A percentile compares a stretch with the other conserved stretches of the same genome.
Conservation (phyloP, 2,888 invertebrate species). For the Homarus gammarus region DNA sequence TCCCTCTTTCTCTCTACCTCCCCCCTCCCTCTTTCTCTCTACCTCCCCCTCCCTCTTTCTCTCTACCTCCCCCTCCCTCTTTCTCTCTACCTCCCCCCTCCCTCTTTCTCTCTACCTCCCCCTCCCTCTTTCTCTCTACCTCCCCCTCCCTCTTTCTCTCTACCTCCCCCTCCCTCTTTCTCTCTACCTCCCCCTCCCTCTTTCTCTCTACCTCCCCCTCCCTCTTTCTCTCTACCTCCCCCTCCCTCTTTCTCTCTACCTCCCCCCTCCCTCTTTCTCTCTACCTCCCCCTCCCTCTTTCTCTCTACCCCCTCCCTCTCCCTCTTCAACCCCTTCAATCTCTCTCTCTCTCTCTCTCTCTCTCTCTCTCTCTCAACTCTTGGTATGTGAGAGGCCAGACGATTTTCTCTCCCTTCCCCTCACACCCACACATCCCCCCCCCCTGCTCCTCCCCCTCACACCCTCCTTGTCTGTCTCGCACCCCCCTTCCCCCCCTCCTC, state of each 20-base stretch:
- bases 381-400: no score
- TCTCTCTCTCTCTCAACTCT: neutral
- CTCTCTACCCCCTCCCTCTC: neutral
- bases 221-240: constrained; percentile 21
- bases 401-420: neutral
- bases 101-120: neutral
- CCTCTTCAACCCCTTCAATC: neutral
- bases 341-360: neutral
- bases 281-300: neutral
- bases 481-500: neutral
- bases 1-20: neutral
- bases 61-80: neutral
- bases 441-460: neutral
- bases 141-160: neutral
- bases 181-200: neutral
- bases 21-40: neutral
- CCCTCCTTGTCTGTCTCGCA: neutral
- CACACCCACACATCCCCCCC: neutral
- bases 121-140: neutral
- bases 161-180: neutral
- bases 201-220: constrained; percentile 3
- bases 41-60: neutral
- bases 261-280: neutral
- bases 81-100: neutral
- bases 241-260: neutral